phyloP scores from a whole-genome alignment of 2,888 invertebrate genomes.

The Himalopsyche tibetana region DNA sequence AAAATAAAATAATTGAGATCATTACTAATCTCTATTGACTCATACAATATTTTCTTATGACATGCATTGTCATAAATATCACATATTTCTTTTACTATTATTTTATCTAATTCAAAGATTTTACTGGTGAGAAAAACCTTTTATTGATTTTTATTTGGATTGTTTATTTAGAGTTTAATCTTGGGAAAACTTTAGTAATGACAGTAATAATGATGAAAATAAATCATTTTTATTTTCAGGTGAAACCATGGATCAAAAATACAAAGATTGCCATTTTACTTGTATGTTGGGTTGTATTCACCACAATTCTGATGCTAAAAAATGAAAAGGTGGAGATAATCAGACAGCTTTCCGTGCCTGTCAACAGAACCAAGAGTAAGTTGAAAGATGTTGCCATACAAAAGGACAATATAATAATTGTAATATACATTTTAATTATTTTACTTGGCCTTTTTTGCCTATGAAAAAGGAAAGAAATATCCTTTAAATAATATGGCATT shows the following conservation, averaged over 20 bases:
- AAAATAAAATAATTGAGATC: too few relatives aligned
- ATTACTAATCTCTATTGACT: too few relatives aligned
- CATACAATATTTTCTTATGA: too few relatives aligned
- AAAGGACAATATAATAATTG: too few relatives aligned
- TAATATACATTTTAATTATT: too few relatives aligned
- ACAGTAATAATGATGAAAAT: neutral
- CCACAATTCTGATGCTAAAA: constrained; percentile 81
- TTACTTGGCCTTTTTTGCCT: too few relatives aligned
- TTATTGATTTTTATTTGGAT: too few relatives aligned
- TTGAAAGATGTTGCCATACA: constrained; percentile 31
- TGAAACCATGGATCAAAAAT: constrained; percentile 69
- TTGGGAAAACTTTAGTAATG: neutral
- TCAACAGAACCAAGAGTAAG: constrained; percentile 75
- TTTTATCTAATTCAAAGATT: neutral
- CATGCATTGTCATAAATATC: too few relatives aligned
- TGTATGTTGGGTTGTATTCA: constrained; percentile 82
- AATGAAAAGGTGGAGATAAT: constrained; percentile 80
- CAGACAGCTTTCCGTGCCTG: constrained; percentile 80
- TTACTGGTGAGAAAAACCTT: too few relatives aligned
- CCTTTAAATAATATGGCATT: too few relatives aligned
- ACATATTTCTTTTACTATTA: neutral
- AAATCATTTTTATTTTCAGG: constrained; percentile 67
- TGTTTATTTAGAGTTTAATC: too few relatives aligned
- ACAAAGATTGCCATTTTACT: constrained; percentile 78
- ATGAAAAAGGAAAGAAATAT: too few relatives aligned